phyloP scores from a whole-genome alignment of 2,888 invertebrate species.

The Eupithecia subumbrata region DNA sequence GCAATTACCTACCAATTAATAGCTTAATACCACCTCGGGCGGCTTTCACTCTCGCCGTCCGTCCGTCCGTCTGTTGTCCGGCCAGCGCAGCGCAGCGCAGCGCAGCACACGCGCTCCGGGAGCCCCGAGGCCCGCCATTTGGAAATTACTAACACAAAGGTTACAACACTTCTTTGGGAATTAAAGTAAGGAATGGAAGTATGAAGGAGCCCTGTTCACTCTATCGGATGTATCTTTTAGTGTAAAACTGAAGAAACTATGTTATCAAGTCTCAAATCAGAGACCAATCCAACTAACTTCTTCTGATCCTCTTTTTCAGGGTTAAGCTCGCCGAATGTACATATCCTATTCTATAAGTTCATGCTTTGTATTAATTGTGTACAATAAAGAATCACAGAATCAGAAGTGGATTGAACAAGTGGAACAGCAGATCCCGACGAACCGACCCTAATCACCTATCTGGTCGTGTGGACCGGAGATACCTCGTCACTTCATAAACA shows the following conservation, averaged over 20 bases:
- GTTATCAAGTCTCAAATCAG: neutral
- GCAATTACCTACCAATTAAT: constrained; percentile 69
- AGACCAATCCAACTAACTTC: neutral
- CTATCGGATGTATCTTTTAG: neutral
- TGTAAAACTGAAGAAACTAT: neutral
- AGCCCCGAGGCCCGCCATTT: neutral
- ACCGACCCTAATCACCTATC: no score
- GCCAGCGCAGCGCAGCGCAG: no score
- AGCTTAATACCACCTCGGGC: constrained; percentile 41
- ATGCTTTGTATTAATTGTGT: no score
- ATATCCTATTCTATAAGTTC: no score
- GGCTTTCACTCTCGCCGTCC: constrained; percentile 34
- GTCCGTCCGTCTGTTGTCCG: neutral
- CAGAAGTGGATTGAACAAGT: no score
- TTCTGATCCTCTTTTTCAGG: no score
- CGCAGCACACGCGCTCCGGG: neutral
- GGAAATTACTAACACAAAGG: neutral
- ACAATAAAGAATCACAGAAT: no score
- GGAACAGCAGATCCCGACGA: no score
- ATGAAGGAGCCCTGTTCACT: neutral
- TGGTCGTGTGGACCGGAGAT: no score
- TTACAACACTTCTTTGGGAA: neutral
- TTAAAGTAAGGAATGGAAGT: neutral
- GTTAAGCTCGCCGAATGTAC: no score
- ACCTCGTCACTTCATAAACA: no score